Base-by-base conservation (phyloP, 2,888 invertebrate species). In the Trissoscelio sp. region DNA sequence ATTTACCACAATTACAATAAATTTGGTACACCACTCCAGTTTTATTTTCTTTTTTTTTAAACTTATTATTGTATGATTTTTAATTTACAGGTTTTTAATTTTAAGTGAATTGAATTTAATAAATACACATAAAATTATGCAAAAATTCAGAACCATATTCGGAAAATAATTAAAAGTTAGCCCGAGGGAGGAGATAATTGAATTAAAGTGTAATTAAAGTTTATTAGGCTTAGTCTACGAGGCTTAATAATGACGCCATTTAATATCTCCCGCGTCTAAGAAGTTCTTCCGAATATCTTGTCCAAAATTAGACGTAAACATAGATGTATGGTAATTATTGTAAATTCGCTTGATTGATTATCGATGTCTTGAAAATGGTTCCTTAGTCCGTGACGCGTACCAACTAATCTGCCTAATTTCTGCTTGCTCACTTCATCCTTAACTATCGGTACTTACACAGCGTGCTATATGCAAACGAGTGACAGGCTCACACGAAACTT, bases 331-430 rank as follows among this genome's bases (percentile, higher is more conserved):
- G 48, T 55, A 31, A 55, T 55, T 18, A 11, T 37, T 37, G 60
- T 51, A 44, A 55, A 73, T 55, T 55, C 14, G 6, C 14, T 48
- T 28, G 24, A 66, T 74, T 62, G 60, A 55, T 67, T 37, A 51
- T 39, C 20, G 39, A 67, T 51, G 62, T 62, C 60, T 78, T 24
- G 64, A 67, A 74, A 74, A 66, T 72, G 46, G 48, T 57, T 66
- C 42, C 46, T 58, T 44, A 42, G 18, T 16, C 34, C 22, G 44
- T 20, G 46, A 67, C 66, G 62, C 64, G 39, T 64, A 79, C 69
- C 55, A 82, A 78, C 79, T 82, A 85, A 83, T 85, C 83, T 83
- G 75, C 77, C 82, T 79, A 83, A 85, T 82, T 85, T 83, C 82
- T 79, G 82, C 57, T 72, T 34, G 58, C 77, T 78, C 81, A 78